phyloP scores from a whole-genome alignment of 2,888 invertebrate genomes.

The Temnothorax unifasciatus region DNA sequence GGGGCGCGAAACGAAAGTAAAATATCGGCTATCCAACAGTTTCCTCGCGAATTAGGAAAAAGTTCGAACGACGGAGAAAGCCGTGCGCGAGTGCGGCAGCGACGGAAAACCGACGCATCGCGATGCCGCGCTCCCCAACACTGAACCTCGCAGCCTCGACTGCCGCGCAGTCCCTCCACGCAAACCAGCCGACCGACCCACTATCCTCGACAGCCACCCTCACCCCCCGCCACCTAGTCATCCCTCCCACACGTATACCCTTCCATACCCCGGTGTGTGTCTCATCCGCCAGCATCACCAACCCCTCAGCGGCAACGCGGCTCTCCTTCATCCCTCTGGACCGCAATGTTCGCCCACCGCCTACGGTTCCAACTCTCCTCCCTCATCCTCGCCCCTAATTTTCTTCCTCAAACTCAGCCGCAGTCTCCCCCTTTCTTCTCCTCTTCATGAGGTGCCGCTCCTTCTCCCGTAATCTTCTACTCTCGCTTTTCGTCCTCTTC shows the following conservation, averaged over 20 bases:
- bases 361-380: constrained; percentile 64
- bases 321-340: constrained; percentile 79
- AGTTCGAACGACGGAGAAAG: constrained; percentile 68
- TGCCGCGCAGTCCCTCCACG: constrained; percentile 85
- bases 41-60: constrained; percentile 45
- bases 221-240: constrained; percentile 67
- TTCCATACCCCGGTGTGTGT: constrained; percentile 60
- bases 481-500: constrained; percentile 37
- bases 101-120: constrained; percentile 83
- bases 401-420: constrained; percentile 46
- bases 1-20: background rate
- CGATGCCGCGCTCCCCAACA: constrained; percentile 84
- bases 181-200: constrained; percentile 84
- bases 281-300: constrained; percentile 67
- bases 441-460: constrained; percentile 29
- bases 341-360: constrained; percentile 80
- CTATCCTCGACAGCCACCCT: constrained; percentile 75
- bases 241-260: constrained; percentile 69
- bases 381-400: constrained; percentile 30
- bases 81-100: constrained; percentile 80
- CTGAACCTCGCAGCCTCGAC: constrained; percentile 86
- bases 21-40: constrained; percentile 54
- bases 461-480: constrained; percentile 27
- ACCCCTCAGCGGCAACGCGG: constrained; percentile 60
- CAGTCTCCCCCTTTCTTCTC: constrained; percentile 41